phyloP scores from a whole-genome alignment of 2,888 invertebrate genomes.

The Platycnemis pennipes region DNA sequence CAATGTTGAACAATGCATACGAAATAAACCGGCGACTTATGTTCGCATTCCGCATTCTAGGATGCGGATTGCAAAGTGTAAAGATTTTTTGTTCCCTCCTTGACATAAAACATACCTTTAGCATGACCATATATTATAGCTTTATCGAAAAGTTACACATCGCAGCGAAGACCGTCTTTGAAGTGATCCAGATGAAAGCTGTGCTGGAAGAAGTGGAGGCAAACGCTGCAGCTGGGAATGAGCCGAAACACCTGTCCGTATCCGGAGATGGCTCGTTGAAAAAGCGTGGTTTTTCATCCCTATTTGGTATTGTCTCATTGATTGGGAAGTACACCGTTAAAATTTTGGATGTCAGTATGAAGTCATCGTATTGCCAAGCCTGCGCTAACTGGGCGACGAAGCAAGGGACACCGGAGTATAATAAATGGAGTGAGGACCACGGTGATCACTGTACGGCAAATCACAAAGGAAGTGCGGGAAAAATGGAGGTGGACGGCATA shows the following conservation, averaged over 20 bases:
- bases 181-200: background rate
- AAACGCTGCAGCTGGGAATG: background rate
- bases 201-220: background rate
- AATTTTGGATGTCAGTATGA: slow-evolving; percentile 48
- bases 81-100: too few relatives aligned
- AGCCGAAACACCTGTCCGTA: background rate
- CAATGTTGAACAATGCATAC: too few relatives aligned
- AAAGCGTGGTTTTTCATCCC: slow-evolving; percentile 60
- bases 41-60: too few relatives aligned
- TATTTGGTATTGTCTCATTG: slow-evolving; percentile 52
- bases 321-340: slow-evolving; percentile 54
- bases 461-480: slow-evolving; percentile 2
- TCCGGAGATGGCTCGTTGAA: slow-evolving; percentile 67
- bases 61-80: too few relatives aligned
- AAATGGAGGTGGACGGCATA: slow-evolving; percentile 45
- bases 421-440: background rate
- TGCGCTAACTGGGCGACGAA: slow-evolving; percentile 69
- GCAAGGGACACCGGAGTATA: slow-evolving; percentile 43
- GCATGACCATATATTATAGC: too few relatives aligned
- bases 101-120: too few relatives aligned
- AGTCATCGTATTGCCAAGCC: slow-evolving; percentile 37
- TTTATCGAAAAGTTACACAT: background rate
- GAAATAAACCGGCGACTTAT: too few relatives aligned
- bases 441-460: background rate
- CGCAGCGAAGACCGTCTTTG: background rate